phyloP scores from a whole-genome alignment of 2,888 invertebrate species.

The Eucera pruinosa region DNA sequence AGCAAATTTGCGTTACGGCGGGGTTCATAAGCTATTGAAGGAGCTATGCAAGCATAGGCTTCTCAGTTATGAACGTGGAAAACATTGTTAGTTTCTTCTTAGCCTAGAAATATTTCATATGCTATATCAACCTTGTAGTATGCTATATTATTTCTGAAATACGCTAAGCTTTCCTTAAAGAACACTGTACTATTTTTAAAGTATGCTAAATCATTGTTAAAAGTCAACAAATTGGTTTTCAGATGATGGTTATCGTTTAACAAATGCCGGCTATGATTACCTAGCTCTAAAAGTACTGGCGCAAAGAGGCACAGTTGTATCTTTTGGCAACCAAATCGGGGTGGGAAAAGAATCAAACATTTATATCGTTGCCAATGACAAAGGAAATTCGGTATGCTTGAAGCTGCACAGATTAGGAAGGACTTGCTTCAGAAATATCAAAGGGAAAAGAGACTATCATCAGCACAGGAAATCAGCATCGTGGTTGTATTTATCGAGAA shows the following conservation, averaged over 20 bases:
- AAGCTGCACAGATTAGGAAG: constrained; percentile 97
- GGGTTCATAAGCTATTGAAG: constrained; percentile 95
- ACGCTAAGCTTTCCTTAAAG: no score
- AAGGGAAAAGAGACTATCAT: constrained; percentile 98
- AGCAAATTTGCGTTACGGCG: constrained; percentile 96
- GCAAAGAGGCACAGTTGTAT: constrained; percentile 90
- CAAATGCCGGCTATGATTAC: constrained; percentile 98
- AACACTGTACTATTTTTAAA: no score
- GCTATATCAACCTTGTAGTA: no score
- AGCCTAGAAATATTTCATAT: no score
- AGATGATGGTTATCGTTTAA: constrained; percentile 98
- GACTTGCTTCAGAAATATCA: constrained; percentile 97
- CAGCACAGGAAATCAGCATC: constrained; percentile 94
- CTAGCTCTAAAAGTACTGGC: constrained; percentile 95
- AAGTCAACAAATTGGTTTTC: no score
- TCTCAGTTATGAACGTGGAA: constrained; percentile 97
- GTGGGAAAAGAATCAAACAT: constrained; percentile 99
- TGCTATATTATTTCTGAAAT: no score
- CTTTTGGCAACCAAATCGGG: constrained; percentile 99
- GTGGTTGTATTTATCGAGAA: constrained; percentile 98
- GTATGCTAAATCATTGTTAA: no score
- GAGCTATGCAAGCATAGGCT: constrained; percentile 96
- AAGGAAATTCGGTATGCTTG: constrained; percentile 92
- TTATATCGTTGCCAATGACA: constrained; percentile 93
- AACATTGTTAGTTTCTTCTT: constrained; percentile 93